Conservation (phyloP, 2,113 vertebrate species). For the Suncus etruscus region DNA sequence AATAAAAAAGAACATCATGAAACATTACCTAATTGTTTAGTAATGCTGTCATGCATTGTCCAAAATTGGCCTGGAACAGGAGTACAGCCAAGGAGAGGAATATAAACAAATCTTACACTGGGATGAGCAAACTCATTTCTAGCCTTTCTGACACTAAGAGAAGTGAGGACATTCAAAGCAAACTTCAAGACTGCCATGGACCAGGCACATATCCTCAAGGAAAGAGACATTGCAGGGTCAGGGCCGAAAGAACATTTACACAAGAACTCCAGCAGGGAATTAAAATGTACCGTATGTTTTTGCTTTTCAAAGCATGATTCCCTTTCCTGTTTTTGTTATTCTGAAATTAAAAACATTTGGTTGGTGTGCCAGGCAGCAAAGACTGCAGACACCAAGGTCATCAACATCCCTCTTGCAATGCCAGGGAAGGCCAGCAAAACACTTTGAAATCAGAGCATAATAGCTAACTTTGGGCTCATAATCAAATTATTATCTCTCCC, state of each 20-base stretch:
- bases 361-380: constrained; percentile 64
- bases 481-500: constrained; percentile 40
- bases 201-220: constrained; percentile 48
- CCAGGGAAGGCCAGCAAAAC: constrained; percentile 63
- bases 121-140: constrained; percentile 57
- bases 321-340: constrained; percentile 81
- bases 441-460: constrained; percentile 63
- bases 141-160: constrained; percentile 66
- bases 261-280: constrained; percentile 75
- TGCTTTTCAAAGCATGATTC: constrained; percentile 78
- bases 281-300: constrained; percentile 66
- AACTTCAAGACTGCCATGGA: constrained; percentile 16
- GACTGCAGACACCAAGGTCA: constrained; percentile 56
- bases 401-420: constrained; percentile 17
- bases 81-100: constrained; percentile 80
- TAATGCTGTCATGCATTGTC: constrained; percentile 86
- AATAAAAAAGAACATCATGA: constrained; percentile 85
- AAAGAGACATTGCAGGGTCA: constrained; percentile 58
- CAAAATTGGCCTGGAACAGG: constrained; percentile 85
- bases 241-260: constrained; percentile 64
- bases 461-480: not conserved
- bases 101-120: constrained; percentile 72
- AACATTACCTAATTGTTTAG: constrained; percentile 90
- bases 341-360: constrained; percentile 81
- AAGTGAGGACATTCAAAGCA: constrained; percentile 15